phyloP scores from a whole-genome alignment of 2,888 invertebrate species.

The Dryocosmus kuriphilus region DNA sequence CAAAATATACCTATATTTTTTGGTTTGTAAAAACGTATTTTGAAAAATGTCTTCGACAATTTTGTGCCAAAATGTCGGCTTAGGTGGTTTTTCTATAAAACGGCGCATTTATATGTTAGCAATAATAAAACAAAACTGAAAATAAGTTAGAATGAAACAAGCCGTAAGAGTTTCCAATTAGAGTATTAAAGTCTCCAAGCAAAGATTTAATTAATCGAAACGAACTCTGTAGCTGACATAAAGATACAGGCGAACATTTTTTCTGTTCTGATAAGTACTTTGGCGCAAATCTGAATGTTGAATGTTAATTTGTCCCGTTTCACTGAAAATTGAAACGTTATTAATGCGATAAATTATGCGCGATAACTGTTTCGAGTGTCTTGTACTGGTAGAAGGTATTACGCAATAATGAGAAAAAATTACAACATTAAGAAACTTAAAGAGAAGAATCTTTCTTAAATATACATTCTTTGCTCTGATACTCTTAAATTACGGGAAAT shows the following conservation, averaged over 20 bases:
- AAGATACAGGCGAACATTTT: background rate
- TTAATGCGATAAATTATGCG: constrained; percentile 15
- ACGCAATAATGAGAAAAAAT: constrained; percentile 7
- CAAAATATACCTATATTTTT: too few relatives aligned
- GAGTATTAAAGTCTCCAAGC: too few relatives aligned
- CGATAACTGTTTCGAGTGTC: constrained; percentile 3
- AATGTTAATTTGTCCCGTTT: background rate
- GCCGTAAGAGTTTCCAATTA: too few relatives aligned
- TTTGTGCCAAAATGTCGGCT: too few relatives aligned
- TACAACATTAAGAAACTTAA: background rate
- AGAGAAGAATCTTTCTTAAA: background rate
- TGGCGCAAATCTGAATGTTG: background rate
- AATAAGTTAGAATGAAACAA: too few relatives aligned
- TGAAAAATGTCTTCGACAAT: too few relatives aligned
- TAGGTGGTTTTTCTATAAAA: too few relatives aligned
- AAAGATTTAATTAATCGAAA: too few relatives aligned
- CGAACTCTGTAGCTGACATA: too few relatives aligned
- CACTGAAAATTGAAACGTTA: constrained; percentile 15
- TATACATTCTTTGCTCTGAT: background rate
- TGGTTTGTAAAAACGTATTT: too few relatives aligned
- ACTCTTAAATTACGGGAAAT: background rate
- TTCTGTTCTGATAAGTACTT: background rate
- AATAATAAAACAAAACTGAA: too few relatives aligned
- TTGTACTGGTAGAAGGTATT: constrained; percentile 1
- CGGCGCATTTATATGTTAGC: too few relatives aligned